phyloP scores from a whole-genome alignment of 1,140 invertebrate genomes.

The Mamestra configurata region DNA sequence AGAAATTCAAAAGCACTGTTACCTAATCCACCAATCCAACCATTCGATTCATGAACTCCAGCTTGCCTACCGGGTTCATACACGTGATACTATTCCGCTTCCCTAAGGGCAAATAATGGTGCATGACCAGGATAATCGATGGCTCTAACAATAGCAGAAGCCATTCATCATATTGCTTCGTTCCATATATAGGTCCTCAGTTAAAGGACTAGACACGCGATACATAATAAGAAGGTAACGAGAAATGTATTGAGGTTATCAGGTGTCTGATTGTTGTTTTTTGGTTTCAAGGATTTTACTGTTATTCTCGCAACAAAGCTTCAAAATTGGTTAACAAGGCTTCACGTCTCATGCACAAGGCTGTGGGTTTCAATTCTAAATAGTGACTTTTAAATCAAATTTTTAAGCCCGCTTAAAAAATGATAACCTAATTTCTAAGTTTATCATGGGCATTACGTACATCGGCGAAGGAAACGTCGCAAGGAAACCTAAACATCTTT shows the following conservation, averaged over 20 bases:
- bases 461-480: no score
- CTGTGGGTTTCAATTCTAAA: no score
- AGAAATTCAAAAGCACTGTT: no score
- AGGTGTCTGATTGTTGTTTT: background rate
- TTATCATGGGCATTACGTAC: no score
- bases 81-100: background rate
- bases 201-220: conserved; percentile 15
- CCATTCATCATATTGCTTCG: background rate
- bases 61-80: background rate
- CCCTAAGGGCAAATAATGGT: conserved; percentile 8
- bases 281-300: background rate
- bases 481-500: no score
- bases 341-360: no score
- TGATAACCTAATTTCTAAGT: no score
- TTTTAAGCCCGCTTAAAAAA: no score
- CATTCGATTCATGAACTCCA: background rate
- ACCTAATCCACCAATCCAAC: no score
- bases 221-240: conserved; percentile 6
- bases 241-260: background rate
- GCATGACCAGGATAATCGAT: conserved; percentile 1
- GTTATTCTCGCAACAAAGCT: no score
- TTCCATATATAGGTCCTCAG: background rate
- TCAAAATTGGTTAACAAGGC: no score
- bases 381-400: no score
- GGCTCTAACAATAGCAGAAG: conserved; percentile 16